A percentile compares a stretch with the other conserved stretches of the same genome.
Evolutionary conservation across 2,797 vertebrate genomes (phyloP).

Genomic region (Cynodonichthys magdalenae): DNA sequence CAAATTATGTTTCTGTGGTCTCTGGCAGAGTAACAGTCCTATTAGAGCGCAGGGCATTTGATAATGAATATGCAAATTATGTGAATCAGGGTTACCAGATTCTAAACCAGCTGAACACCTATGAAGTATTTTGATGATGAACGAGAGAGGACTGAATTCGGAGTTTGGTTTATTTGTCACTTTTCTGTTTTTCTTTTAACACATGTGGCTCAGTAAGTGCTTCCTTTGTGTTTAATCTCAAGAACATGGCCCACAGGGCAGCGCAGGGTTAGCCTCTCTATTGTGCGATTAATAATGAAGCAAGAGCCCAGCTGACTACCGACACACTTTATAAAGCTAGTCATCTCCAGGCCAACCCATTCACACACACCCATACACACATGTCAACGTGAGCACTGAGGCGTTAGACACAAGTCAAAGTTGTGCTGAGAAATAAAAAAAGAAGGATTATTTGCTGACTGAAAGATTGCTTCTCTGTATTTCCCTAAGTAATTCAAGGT

Average conservation of each 20-base stretch:
- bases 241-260: conserved; percentile 61
- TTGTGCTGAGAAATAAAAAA: conserved; percentile 27
- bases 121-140: neutral
- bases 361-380: conserved; percentile 39
- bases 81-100: neutral
- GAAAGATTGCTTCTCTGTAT: conserved; percentile 14
- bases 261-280: conserved; percentile 68
- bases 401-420: conserved; percentile 54
- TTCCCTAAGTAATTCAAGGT: conserved; percentile 18
- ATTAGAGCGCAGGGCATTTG: neutral
- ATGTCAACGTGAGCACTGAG: conserved; percentile 60
- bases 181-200: neutral
- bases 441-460: conserved; percentile 1
- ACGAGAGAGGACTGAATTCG: neutral
- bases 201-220: conserved; percentile 14
- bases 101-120: neutral
- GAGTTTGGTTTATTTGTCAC: conserved; percentile 4
- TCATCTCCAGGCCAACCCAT: conserved; percentile 78
- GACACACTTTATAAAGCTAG: conserved; percentile 68
- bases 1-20: neutral
- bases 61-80: neutral
- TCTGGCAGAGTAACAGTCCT: neutral
- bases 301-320: conserved; percentile 80
- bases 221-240: conserved; percentile 53
- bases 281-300: conserved; percentile 84